Conservation (phyloP, 2,113 vertebrate genomes). For the Muntiacus reevesi region DNA sequence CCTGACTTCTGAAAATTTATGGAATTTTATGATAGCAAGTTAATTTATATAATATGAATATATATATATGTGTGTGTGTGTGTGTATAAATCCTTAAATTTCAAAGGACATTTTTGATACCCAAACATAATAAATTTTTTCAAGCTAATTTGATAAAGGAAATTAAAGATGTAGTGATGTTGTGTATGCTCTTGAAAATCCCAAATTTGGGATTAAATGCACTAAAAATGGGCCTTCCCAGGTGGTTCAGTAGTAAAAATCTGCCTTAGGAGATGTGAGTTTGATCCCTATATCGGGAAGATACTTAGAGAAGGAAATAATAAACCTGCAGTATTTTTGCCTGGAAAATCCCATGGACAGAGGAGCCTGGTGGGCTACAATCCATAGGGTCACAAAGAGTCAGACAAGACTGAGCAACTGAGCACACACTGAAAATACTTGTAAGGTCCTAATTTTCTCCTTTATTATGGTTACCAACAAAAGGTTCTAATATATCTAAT, state of each 20-base stretch:
- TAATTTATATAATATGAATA: not conserved
- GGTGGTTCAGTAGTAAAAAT: not conserved
- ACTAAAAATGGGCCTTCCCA: not conserved
- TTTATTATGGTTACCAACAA: not conserved
- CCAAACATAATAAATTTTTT: not conserved
- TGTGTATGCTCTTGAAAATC: not conserved
- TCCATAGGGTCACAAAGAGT: not conserved
- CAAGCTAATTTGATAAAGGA: not conserved
- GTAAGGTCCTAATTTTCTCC: not conserved
- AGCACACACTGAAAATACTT: not conserved
- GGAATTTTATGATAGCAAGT: not conserved
- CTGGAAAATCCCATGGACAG: not conserved
- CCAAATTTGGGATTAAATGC: not conserved
- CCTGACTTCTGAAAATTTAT: not conserved
- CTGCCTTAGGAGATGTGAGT: not conserved
- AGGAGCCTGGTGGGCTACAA: not conserved
- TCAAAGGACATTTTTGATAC: not conserved
- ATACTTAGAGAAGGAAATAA: not conserved
- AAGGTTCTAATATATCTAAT: not conserved
- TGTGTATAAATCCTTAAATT: not conserved
- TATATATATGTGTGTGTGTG: not conserved
- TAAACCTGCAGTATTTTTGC: not conserved
- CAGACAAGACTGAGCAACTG: not conserved
- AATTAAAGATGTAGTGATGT: not conserved
- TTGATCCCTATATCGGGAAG: not conserved